A percentile compares a stretch with the other conserved stretches of the same genome.
These are phyloP conservation scores for Molothrus aeneus DNA, from an alignment of 2,797 vertebrate species.

Conservation along the genomic window DNA sequence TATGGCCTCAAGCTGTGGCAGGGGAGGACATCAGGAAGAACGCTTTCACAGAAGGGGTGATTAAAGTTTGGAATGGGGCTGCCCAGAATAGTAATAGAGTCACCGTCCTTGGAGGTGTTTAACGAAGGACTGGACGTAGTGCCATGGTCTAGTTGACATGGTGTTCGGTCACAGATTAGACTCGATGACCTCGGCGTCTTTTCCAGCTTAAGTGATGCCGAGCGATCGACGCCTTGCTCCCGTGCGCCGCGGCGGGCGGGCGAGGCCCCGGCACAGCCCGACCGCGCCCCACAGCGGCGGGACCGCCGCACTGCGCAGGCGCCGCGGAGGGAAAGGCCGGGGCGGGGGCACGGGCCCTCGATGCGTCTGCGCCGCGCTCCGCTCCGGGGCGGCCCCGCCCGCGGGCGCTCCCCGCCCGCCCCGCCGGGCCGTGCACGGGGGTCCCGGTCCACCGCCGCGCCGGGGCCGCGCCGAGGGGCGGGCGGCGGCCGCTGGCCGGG, in stretches of 20 bases:
- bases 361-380: constrained; percentile 35
- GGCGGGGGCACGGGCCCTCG: too few relatives aligned
- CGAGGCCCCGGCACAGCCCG: fast-evolving
- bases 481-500: neutral
- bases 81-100: neutral
- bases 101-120: neutral
- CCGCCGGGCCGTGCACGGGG: too few relatives aligned
- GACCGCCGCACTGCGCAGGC: neutral
- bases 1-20: too few relatives aligned
- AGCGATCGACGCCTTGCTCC: fast-evolving
- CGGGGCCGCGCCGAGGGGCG: too few relatives aligned
- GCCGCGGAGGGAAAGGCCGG: fast-evolving
- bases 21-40: too few relatives aligned
- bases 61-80: neutral
- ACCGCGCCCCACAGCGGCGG: neutral
- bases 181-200: neutral
- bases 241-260: fast-evolving
- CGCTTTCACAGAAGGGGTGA: neutral
- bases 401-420: neutral
- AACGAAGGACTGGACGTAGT: neutral
- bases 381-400: neutral
- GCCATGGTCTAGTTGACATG: too few relatives aligned
- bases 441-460: too few relatives aligned
- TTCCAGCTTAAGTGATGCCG: fast-evolving
- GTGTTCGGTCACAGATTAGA: too few relatives aligned